Percentiles rank a stretch among this genome's conserved stretches.
Conservation (phyloP, 2,113 vertebrate species). For the Dicaeum eximium region DNA sequence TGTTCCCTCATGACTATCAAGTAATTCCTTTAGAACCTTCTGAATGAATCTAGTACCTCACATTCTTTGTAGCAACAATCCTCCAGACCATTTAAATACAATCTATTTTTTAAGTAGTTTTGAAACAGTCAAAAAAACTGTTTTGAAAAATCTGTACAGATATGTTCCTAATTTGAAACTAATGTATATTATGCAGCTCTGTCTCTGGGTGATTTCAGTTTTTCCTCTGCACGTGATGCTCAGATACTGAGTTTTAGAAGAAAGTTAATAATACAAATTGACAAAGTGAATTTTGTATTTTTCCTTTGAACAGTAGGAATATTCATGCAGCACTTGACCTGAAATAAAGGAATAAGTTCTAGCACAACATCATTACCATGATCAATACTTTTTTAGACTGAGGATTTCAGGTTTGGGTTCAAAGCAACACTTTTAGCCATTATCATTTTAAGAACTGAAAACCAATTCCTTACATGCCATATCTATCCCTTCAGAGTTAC, state of each 20-base stretch:
- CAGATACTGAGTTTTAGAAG: background rate
- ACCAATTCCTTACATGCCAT: background rate
- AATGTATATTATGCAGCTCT: background rate
- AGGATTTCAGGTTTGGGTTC: background rate
- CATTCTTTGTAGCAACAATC: background rate
- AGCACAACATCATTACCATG: background rate
- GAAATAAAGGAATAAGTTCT: background rate
- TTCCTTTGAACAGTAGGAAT: background rate
- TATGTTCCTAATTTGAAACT: background rate
- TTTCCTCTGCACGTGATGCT: background rate
- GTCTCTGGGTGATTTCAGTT: background rate
- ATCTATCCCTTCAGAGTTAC: background rate
- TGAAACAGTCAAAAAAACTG: background rate
- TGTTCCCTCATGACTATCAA: background rate
- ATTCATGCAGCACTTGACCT: background rate
- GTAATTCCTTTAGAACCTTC: background rate
- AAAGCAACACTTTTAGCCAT: background rate
- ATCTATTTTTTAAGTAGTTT: background rate
- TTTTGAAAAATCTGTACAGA: background rate
- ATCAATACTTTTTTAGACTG: background rate
- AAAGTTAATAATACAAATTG: background rate
- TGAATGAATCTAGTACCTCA: background rate
- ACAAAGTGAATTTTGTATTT: background rate
- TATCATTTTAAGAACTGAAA: background rate
- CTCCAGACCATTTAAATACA: background rate